Conservation (phyloP, 2,888 invertebrate genomes). For the Pinctada fucata region DNA sequence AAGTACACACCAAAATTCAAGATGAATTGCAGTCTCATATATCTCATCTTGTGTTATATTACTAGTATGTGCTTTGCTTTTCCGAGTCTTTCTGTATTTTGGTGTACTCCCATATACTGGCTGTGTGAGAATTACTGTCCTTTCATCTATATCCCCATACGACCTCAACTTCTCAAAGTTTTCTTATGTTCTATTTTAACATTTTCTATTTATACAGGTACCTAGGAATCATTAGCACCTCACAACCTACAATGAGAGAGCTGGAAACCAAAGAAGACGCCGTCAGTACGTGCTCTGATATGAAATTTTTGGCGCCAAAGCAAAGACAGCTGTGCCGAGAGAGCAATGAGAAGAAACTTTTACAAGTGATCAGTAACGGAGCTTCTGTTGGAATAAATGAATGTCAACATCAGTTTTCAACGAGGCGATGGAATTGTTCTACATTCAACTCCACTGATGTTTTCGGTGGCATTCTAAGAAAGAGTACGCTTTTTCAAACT, state of each 20-base stretch:
- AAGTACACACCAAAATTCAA: too few relatives aligned
- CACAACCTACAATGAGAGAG: conserved; percentile 63
- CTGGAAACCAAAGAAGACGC: conserved; percentile 25
- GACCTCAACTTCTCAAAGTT: background rate
- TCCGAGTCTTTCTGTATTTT: too few relatives aligned
- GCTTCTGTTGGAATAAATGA: conserved; percentile 91
- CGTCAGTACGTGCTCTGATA: conserved; percentile 80
- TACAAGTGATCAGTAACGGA: conserved; percentile 83
- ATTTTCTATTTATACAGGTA: conserved; percentile 74
- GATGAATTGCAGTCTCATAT: too few relatives aligned
- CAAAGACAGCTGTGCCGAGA: conserved; percentile 85
- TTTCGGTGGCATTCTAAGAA: conserved; percentile 89
- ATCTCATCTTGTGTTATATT: too few relatives aligned
- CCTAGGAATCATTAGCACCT: conserved; percentile 78
- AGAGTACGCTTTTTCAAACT: conserved; percentile 83
- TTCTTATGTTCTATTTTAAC: background rate
- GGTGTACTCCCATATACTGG: too few relatives aligned
- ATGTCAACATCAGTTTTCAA: conserved; percentile 92
- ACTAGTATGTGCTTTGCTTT: too few relatives aligned
- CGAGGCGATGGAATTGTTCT: conserved; percentile 93
- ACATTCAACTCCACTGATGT: conserved; percentile 87
- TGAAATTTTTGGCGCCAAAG: conserved; percentile 84
- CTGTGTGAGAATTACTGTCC: too few relatives aligned
- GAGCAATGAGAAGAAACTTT: conserved; percentile 83
- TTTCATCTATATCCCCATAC: too few relatives aligned